A percentile compares a stretch with the other conserved stretches of the same genome.
These are phyloP conservation scores for Dolichopus griseipennis DNA, from an alignment of 2,888 invertebrate species.

Conservation along the genomic window DNA sequence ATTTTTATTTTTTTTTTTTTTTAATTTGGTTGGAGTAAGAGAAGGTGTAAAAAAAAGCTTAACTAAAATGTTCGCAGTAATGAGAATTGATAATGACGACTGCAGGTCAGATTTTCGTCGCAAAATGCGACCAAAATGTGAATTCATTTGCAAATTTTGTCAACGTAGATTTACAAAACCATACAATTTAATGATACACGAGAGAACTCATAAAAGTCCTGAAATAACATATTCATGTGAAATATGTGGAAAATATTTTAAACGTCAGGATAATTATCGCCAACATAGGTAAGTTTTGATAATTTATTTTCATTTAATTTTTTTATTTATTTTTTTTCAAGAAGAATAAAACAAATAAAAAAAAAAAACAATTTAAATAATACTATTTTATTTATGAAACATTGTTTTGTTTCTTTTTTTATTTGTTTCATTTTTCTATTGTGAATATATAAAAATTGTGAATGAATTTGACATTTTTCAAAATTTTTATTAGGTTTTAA, in stretches of 20 bases:
- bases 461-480: too few relatives aligned
- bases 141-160: constrained; percentile 97
- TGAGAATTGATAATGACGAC: constrained; percentile 82
- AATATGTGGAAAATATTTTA: constrained; percentile 95
- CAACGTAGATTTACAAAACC: constrained; percentile 95
- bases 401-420: too few relatives aligned
- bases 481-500: too few relatives aligned
- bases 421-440: too few relatives aligned
- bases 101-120: constrained; percentile 77
- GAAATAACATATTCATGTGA: constrained; percentile 96
- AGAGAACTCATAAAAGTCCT: constrained; percentile 93
- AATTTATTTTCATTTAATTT: not conserved
- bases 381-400: too few relatives aligned
- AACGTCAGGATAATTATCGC: constrained; percentile 91
- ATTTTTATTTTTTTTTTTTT: too few relatives aligned
- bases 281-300: constrained; percentile 73
- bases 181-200: constrained; percentile 97
- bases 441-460: too few relatives aligned
- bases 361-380: too few relatives aligned
- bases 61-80: constrained; percentile 68
- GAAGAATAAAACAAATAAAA: constrained; percentile 10
- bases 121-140: constrained; percentile 88
- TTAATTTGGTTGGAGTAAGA: not conserved
- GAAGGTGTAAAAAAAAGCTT: not conserved
- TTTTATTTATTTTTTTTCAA: not conserved